A percentile compares a stretch with the other conserved stretches of the same genome.
These are phyloP conservation scores for Muscicapa striata DNA, from an alignment of 2,797 vertebrate species.

Conservation along the genomic window DNA sequence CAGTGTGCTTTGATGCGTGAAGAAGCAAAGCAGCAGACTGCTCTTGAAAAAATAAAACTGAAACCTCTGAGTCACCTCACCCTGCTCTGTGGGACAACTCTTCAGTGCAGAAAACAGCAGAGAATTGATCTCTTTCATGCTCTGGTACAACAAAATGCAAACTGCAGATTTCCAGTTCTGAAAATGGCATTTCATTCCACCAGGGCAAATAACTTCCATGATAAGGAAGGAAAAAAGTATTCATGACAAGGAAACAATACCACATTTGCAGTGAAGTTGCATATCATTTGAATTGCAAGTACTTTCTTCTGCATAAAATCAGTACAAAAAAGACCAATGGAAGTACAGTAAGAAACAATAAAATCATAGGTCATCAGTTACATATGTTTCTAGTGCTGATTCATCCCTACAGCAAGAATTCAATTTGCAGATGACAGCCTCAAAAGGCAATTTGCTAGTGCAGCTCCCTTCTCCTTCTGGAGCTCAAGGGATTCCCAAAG, in stretches of 20 bases:
- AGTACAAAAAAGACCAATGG: background rate
- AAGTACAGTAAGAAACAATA: slow-evolving; percentile 6
- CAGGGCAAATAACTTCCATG: background rate
- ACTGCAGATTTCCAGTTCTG: background rate
- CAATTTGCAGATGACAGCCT: slow-evolving; percentile 22
- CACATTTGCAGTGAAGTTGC: background rate
- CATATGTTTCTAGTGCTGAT: slow-evolving; percentile 3
- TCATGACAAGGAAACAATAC: background rate
- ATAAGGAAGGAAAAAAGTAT: background rate
- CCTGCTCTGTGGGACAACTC: background rate
- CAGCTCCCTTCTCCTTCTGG: background rate
- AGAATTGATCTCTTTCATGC: background rate
- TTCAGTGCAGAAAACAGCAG: background rate
- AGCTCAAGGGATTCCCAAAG: background rate
- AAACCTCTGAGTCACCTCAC: background rate
- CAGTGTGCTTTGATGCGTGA: background rate
- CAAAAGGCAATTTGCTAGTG: background rate
- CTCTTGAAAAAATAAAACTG: background rate
- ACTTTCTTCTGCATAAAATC: slow-evolving; percentile 6
- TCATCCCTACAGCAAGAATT: slow-evolving; percentile 34
- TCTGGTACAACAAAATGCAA: background rate
- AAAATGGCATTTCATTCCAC: background rate
- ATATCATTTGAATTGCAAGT: background rate
- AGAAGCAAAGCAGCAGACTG: background rate
- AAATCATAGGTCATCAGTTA: slow-evolving; percentile 3